Evolutionary conservation across 2,797 vertebrate species (phyloP).

Genomic region (Lutjanus argentimaculatus): DNA sequence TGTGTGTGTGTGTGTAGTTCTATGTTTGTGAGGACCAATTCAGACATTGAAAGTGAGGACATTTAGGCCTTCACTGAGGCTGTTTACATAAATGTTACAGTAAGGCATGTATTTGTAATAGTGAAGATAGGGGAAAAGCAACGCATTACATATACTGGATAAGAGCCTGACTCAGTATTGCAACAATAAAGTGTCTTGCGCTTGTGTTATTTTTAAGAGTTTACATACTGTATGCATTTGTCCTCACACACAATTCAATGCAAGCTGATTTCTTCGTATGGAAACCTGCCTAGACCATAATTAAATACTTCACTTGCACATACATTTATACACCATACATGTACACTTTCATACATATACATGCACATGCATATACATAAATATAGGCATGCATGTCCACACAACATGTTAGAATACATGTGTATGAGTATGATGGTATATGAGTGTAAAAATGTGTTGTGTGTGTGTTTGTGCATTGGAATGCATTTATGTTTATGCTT

Average conservation of each 20-base stretch:
- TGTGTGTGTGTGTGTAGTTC: constrained; percentile 39
- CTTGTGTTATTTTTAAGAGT: constrained; percentile 1
- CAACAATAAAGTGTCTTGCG: constrained; percentile 8
- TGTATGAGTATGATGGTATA: too few species aligned
- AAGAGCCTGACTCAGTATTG: not conserved
- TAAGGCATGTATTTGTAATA: not conserved
- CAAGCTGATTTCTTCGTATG: not conserved
- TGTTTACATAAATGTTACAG: not conserved
- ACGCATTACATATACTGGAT: not conserved
- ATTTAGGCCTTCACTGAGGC: constrained; percentile 10
- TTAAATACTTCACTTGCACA: too few species aligned
- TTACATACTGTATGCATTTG: not conserved
- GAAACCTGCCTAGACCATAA: too few species aligned
- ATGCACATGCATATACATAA: too few species aligned
- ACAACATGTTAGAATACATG: too few species aligned
- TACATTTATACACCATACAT: too few species aligned
- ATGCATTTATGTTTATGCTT: too few species aligned
- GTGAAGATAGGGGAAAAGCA: not conserved
- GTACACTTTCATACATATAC: too few species aligned
- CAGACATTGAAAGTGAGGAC: constrained; percentile 18
- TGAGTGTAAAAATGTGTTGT: too few species aligned
- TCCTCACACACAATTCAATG: constrained; percentile 6
- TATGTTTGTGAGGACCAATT: constrained; percentile 34
- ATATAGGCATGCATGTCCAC: too few species aligned
- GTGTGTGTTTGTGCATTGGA: too few species aligned